Base-by-base conservation (phyloP, 2,888 invertebrate species). In the Pristionchus maxplancki region DNA sequence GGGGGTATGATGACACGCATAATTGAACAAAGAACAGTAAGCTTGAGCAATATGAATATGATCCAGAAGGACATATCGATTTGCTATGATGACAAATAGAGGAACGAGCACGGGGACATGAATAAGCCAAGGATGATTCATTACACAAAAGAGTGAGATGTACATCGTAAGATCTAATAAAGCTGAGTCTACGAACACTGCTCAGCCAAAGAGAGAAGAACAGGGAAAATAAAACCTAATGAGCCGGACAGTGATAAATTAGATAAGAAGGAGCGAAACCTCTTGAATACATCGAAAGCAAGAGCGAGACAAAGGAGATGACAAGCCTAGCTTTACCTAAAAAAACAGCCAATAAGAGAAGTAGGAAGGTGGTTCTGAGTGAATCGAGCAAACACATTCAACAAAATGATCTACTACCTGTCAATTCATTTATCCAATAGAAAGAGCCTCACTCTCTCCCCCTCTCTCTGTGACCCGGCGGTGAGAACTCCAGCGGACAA, bases 401-500 rank as follows among this genome's bases (percentile, higher is more conserved):
- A 37, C 71, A 13, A 37, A 17, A 48, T 81, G 71, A 81, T 81
- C 81, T 81, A 81, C 81, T 6, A 0, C 48, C 81, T 13, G 48
- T 48, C 48, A n/a, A n/a, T 50, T 28, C 81, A 44, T 48, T 81
- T 81, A n/a, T n/a, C n/a, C 64, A 17, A 13, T 31, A 37, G 71
- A 37, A 71, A 71, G 53, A 83, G 44, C 53, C 31, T 28, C 78
- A n/a, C 34, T 53, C 53, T 53, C 34, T 5, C 24, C 53, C 24
- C 28, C 82, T 13, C 78, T 78, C 78, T 48, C 44, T 78, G 44
- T 78, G 48, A 48, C 78, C 48, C 78, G 78, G 48, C 78, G 78
- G 44, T 78, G 83, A 83, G 50, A 83, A 58, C 83, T 83, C 53
- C 58, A 58, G 31, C 53, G 13, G 81, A 81, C 48, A 81, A 81